These are phyloP conservation scores for Rhynchonycteris naso DNA, from an alignment of 2,797 vertebrate species.

Conservation along the genomic window DNA sequence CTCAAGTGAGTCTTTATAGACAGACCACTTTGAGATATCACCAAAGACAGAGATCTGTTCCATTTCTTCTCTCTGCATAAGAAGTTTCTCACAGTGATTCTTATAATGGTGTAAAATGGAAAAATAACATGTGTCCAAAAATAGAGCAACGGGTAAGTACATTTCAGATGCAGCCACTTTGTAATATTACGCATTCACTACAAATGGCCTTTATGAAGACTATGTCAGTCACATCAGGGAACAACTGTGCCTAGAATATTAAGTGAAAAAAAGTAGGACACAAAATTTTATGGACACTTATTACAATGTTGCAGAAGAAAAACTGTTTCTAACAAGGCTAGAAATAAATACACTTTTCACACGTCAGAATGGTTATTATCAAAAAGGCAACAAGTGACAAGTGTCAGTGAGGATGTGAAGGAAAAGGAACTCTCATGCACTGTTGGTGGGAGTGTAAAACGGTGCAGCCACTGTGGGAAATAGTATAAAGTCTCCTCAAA, in stretches of 20 bases:
- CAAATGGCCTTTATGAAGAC: not conserved
- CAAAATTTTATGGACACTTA: constrained; percentile 16
- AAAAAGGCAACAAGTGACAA: not conserved
- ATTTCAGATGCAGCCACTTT: not conserved
- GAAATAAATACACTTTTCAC: not conserved
- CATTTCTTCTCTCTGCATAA: not conserved
- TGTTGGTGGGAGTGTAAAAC: not conserved
- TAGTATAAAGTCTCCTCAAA: not conserved
- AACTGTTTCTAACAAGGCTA: not conserved
- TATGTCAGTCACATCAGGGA: not conserved
- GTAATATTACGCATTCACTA: not conserved
- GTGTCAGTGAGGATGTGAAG: not conserved
- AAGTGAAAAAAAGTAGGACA: constrained; percentile 54
- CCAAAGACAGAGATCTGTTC: not conserved
- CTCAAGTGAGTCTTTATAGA: not conserved
- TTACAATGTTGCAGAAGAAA: not conserved
- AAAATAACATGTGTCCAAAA: not conserved
- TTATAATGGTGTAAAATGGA: not conserved
- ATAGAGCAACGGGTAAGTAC: not conserved
- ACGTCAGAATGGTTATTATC: not conserved
- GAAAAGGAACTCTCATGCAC: not conserved
- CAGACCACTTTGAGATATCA: not conserved
- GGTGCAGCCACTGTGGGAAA: not conserved
- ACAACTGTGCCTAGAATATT: constrained; percentile 35
- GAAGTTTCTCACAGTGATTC: not conserved